Conservation (phyloP, 2,888 invertebrate species). For the Neelides folsomi region DNA sequence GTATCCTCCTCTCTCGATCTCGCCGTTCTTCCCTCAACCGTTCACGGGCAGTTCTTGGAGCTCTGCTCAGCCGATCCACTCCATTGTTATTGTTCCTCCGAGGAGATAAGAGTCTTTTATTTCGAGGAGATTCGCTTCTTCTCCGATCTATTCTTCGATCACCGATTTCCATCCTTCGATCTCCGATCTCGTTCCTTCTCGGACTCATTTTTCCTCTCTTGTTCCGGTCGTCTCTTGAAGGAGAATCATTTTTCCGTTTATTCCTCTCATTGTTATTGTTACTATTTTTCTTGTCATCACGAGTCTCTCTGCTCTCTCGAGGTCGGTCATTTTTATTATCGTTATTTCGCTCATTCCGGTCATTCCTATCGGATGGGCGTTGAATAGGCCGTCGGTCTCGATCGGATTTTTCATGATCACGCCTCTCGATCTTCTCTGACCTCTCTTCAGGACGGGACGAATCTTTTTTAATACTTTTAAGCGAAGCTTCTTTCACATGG, state of each 20-base stretch:
- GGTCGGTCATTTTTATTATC: not conserved
- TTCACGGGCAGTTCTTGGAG: not conserved
- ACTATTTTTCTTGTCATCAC: too few relatives aligned
- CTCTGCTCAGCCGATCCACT: not conserved
- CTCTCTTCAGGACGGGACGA: constrained; percentile 8
- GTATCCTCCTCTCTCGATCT: constrained; percentile 4
- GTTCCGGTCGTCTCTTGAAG: not conserved
- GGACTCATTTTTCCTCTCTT: constrained; percentile 2
- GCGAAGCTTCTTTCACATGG: constrained; percentile 11
- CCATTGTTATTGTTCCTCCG: not conserved
- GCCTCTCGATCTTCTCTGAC: constrained; percentile 4
- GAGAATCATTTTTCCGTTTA: not conserved
- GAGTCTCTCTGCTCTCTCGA: not conserved
- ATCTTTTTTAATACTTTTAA: constrained; percentile 9
- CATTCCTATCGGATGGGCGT: too few relatives aligned
- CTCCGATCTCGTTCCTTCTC: not conserved
- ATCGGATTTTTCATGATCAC: constrained; percentile 2
- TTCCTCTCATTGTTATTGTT: too few relatives aligned
- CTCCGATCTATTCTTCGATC: not conserved
- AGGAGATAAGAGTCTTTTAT: not conserved
- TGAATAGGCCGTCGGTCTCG: too few relatives aligned
- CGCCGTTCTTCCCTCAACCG: not conserved
- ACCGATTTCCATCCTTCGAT: not conserved
- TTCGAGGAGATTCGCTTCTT: not conserved
- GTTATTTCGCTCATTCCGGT: too few relatives aligned